Evolutionary conservation across 2,113 vertebrate species (phyloP), one percentile per base, ranked within the genome.

Genomic region (Smithornis capensis): DNA sequence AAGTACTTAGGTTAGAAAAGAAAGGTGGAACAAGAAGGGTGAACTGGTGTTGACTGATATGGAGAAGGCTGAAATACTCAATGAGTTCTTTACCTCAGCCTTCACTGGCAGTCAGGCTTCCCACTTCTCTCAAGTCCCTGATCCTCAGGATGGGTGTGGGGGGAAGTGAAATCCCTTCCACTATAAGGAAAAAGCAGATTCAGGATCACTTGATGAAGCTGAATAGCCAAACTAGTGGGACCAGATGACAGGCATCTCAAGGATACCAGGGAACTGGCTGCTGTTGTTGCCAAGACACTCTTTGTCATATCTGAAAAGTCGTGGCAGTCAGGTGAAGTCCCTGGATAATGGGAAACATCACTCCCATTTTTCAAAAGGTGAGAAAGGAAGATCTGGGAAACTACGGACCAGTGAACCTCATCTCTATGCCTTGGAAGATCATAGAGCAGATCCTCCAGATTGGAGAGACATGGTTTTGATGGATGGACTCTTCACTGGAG

Each of bases 321-420:
- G 40, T 14, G 45, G 53, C 45, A 38, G n/a, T n/a, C 28, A 60
- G 69, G 50, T 38, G 52, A n/a, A n/a, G 53, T 67, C 59, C 28
- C n/a, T 53, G 38, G n/a, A 40, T 45, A 82, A 73, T 67, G 19
- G 16, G 16, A 82, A 75, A 40, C 10, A 60, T 14, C 0, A 0
- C 38, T 74, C 45, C 2, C 5, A n/a, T n/a, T 68, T 65, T 68
- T 21, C 4, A 24, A 60, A 45, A 45, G n/a, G 45, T 29, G 16
- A 53, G 28, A n/a, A 68, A 38, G 10, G 53, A 75, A 5, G 15
- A 60, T 8, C 16, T 38, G 38, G 45, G 21, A 45, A 82, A 60
- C 3, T 7, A n/a, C 23, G 45, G 60, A 38, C 10, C 14, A 19
- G 16, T 25, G n/a, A n/a, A 16, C 16, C 45, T 68, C 24, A 29